Conservation (phyloP, 2,888 invertebrate genomes). For the Erebia ligea region DNA sequence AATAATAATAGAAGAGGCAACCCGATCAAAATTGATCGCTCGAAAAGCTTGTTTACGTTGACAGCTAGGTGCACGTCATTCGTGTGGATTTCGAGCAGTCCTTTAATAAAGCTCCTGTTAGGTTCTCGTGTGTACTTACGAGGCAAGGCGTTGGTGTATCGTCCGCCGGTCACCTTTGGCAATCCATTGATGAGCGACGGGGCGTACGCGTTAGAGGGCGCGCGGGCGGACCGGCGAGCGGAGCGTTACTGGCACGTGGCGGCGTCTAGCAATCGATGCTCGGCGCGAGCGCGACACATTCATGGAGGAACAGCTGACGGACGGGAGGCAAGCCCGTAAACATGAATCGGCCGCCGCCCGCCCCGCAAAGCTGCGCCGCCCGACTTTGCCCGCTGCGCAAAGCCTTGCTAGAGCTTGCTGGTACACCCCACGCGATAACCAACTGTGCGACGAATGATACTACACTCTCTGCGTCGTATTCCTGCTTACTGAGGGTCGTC, state of each 20-base stretch:
- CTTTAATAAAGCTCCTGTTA: background rate
- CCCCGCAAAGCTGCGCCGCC: slow-evolving; percentile 44
- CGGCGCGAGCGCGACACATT: slow-evolving; percentile 77
- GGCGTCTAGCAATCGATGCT: slow-evolving; percentile 80
- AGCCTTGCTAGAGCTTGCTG: slow-evolving; percentile 27
- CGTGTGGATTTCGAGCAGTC: background rate
- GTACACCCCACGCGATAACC: slow-evolving; percentile 42
- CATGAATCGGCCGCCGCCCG: slow-evolving; percentile 71
- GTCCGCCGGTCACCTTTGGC: slow-evolving; percentile 69
- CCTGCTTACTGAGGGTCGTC: too few species aligned
- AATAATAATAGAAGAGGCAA: background rate
- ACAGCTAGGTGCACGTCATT: background rate
- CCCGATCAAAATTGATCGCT: slow-evolving; percentile 2
- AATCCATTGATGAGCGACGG: slow-evolving; percentile 70
- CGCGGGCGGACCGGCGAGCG: slow-evolving; percentile 68
- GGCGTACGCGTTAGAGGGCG: slow-evolving; percentile 51
- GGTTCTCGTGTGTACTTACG: slow-evolving; percentile 41
- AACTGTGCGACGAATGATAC: slow-evolving; percentile 15
- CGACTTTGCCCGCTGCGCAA: slow-evolving; percentile 40
- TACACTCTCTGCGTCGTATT: too few species aligned
- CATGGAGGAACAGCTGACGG: slow-evolving; percentile 81
- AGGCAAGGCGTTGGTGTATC: slow-evolving; percentile 41
- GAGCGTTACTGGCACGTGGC: slow-evolving; percentile 63
- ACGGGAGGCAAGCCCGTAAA: slow-evolving; percentile 77
- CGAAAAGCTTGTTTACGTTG: background rate